phyloP scores from a whole-genome alignment of 2,797 vertebrate species.

The Brachyalestes nurse region DNA sequence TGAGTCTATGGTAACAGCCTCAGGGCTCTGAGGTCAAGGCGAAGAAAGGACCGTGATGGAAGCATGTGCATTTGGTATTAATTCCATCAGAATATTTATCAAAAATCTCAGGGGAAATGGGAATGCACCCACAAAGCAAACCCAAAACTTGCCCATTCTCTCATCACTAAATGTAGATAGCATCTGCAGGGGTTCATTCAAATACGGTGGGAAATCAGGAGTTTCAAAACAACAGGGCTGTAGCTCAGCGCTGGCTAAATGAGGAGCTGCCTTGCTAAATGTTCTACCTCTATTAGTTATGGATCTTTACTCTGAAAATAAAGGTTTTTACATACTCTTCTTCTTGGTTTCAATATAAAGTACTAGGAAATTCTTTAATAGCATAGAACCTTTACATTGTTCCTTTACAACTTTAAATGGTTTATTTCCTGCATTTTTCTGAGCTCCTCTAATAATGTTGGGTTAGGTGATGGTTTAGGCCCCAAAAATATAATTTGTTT shows the following conservation, averaged over 20 bases:
- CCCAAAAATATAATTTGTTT: no score
- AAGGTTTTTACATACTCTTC: no score
- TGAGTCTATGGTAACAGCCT: neutral
- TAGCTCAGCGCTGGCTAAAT: neutral
- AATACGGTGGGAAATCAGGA: neutral
- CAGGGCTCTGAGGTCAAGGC: neutral
- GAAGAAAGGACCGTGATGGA: neutral
- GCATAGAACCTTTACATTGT: no score
- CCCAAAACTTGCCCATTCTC: neutral
- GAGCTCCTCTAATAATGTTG: no score
- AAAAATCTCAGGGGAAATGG: neutral
- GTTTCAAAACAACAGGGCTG: neutral
- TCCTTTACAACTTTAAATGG: no score
- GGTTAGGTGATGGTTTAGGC: no score
- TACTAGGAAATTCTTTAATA: no score
- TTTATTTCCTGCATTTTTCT: no score
- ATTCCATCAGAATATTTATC: neutral
- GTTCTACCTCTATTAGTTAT: no score
- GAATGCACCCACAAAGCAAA: neutral
- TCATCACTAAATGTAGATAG: neutral
- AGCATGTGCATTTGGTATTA: slow-evolving; percentile 2
- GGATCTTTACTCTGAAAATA: no score
- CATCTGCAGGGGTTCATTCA: neutral
- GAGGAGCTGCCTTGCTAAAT: neutral
- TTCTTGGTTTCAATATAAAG: no score